Evolutionary conservation across 2,888 invertebrate species (phyloP), one percentile per base, ranked within the genome.

Genomic region (Drosophila prolongata): DNA sequence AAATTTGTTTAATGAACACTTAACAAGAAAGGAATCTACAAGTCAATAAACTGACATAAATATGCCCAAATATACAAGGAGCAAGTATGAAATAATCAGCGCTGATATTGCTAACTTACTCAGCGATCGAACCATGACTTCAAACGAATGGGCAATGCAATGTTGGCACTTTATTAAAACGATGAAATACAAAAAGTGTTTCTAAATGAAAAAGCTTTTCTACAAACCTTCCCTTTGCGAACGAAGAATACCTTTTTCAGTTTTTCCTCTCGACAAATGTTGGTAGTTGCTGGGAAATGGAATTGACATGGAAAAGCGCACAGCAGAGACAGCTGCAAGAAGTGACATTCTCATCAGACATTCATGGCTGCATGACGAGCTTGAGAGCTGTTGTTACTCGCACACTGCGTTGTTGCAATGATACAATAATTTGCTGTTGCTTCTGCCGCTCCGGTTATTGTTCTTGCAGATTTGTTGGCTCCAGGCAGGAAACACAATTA

Each of bases 331-430:
- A 55, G 35, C 55, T 47, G 54, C 40, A 35, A 34, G 46, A 35
- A 67, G 68, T 55, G 69, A 66, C 78, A 79, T 77, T 72, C 70
- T 64, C 87, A 81, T 81, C 76, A 78, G 66, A 67, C 68, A 83
- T 76, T 76, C 73, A 83, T 72, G 65, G 76, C 38, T 27, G 43
- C 43, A 46, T 59, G 67, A 59, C 64, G 76, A 54, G 52, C 47
- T 59, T 42, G 59, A 65, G 43, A 42, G 65, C 54, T 79, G 49
- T 55, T 58, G 52, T 58, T 57, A 35, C 50, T 62, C 37, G 34
- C 49, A 49, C 49, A 52, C 75, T 69, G 58, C 49, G 40, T 69
- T 52, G 54, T 50, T 19, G 46, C 42, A 56, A 57, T 69, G 58
- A 59, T 44, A 69, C 67, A 58, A 68, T 68, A 69, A 50, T 68